Evolutionary conservation across 2,888 invertebrate species (phyloP).

Genomic region (Dusona sp.): DNA sequence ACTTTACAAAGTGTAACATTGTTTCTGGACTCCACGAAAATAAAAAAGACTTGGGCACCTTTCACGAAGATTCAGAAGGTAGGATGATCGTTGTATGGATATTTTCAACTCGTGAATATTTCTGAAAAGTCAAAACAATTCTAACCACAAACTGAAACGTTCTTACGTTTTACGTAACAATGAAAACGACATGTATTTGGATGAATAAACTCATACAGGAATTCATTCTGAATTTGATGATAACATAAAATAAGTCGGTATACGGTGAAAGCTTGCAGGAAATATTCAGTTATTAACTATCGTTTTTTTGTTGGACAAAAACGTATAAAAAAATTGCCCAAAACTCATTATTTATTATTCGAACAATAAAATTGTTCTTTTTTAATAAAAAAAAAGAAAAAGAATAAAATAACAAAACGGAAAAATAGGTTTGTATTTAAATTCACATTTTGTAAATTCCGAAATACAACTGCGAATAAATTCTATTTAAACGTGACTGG

Average conservation of each 20-base stretch:
- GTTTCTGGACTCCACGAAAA: constrained; percentile 6
- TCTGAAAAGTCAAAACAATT: not conserved
- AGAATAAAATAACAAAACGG: not conserved
- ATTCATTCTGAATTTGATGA: not conserved
- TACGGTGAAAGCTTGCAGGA: not conserved
- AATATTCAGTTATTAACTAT: too few species aligned
- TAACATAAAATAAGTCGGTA: not conserved
- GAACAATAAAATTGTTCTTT: not conserved
- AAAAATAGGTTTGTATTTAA: not conserved
- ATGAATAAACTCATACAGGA: not conserved
- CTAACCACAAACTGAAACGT: not conserved
- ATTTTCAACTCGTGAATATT: not conserved
- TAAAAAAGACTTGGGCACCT: constrained; percentile 11
- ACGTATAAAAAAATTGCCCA: too few species aligned
- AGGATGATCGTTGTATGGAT: constrained; percentile 9
- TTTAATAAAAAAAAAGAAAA: too few species aligned
- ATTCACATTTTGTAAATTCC: not conserved
- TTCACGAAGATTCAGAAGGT: constrained; percentile 42
- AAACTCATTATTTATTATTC: not conserved
- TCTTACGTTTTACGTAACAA: too few species aligned
- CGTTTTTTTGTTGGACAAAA: too few species aligned
- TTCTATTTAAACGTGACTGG: too few species aligned
- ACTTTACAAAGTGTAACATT: constrained; percentile 26
- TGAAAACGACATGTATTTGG: too few species aligned
- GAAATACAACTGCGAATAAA: not conserved